These are phyloP conservation scores for Copidosoma aretas DNA, from an alignment of 2,888 invertebrate genomes.

Conservation along the genomic window DNA sequence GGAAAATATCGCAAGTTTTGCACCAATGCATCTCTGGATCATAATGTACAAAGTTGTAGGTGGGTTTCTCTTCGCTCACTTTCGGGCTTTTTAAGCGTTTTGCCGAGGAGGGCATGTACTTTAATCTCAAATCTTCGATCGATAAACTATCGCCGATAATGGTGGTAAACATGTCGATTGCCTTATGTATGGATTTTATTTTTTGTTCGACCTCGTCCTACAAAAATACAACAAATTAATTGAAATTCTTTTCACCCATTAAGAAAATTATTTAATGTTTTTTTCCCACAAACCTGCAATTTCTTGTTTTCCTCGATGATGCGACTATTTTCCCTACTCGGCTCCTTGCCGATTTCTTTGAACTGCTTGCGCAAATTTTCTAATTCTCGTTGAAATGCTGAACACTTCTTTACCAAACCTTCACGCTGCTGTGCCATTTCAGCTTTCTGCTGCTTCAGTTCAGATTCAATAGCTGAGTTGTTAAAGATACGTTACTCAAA, in stretches of 20 bases:
- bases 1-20: conserved; percentile 84
- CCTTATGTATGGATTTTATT: conserved; percentile 83
- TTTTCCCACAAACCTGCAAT: conserved; percentile 72
- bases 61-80: conserved; percentile 54
- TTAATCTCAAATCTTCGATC: conserved; percentile 59
- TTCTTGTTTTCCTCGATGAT: conserved; percentile 85
- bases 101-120: conserved; percentile 54
- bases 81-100: conserved; percentile 55
- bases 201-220: conserved; percentile 81
- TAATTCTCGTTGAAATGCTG: conserved; percentile 77
- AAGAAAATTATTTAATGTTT: background rate
- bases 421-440: conserved; percentile 81
- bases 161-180: conserved; percentile 85
- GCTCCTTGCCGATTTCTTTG: conserved; percentile 76
- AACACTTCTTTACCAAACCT: conserved; percentile 80
- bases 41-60: conserved; percentile 82
- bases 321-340: conserved; percentile 78
- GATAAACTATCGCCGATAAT: conserved; percentile 78
- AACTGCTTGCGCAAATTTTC: conserved; percentile 81
- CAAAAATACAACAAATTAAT: conserved; percentile 32
- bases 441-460: conserved; percentile 82
- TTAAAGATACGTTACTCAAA: conserved; percentile 33
- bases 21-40: conserved; percentile 94
- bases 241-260: background rate
- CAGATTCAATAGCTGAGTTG: conserved; percentile 75